phyloP scores from a whole-genome alignment of 2,797 vertebrate genomes.

The Galago senegalensis region DNA sequence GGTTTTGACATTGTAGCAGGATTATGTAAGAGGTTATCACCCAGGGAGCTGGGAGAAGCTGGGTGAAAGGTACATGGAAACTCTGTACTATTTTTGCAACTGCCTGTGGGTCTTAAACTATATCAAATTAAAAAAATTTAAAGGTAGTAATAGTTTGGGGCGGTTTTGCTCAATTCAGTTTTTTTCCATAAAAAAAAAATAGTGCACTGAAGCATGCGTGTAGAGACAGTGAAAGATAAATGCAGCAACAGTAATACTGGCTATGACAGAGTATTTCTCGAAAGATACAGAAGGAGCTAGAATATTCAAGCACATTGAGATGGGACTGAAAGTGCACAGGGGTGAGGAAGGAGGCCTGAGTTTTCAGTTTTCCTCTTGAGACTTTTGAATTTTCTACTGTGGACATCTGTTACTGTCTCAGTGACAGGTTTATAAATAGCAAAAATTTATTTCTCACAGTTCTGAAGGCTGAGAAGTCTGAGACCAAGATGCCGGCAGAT shows the following conservation, averaged over 20 bases:
- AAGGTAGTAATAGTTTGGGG: neutral
- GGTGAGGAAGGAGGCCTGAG: neutral
- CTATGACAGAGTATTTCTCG: slow-evolving; percentile 14
- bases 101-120: slow-evolving; percentile 49
- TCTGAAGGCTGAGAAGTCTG: neutral
- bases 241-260: neutral
- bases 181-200: neutral
- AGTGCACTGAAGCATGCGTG: neutral
- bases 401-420: neutral
- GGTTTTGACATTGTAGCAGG: slow-evolving; percentile 40
- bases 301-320: neutral
- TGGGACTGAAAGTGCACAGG: neutral
- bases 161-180: neutral
- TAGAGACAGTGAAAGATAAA: neutral
- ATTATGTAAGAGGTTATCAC: slow-evolving; percentile 71
- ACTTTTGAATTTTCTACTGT: neutral
- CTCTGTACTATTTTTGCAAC: slow-evolving; percentile 72
- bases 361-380: neutral
- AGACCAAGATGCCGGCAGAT: neutral
- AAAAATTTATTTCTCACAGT: neutral
- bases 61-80: slow-evolving; percentile 65
- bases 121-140: slow-evolving; percentile 51
- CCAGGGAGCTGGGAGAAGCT: neutral
- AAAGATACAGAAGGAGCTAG: neutral
- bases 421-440: neutral